Base-by-base conservation (phyloP, 2,888 invertebrate species). In the Sphaerophoria rueppellii region DNA sequence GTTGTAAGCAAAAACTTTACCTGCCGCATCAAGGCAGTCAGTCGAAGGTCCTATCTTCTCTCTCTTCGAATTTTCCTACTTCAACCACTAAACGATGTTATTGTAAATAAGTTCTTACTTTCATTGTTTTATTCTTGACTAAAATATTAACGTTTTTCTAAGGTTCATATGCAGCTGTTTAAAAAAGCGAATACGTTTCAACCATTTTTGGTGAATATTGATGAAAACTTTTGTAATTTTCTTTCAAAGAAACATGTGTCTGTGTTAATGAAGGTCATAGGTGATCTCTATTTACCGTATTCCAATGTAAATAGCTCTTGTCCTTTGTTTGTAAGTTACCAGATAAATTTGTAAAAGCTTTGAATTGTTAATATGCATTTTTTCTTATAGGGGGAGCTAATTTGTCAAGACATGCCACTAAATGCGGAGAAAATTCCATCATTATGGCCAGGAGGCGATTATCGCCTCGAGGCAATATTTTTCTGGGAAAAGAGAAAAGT, bases 261-360 rank as follows among this genome's bases (percentile, higher is more conserved):
- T 6, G 4, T 12, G 5, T 43, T 35, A 24, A 73, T 73, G 73
- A 61, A 12, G 14, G 24, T 73, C 4, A n/a, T 73, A n/a, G 55
- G 55, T 12, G 32, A 6, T 6, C 14, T 73, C 0, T 55, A 54
- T 16, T 12, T 63, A 6, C 63, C 73, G 4, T 73, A 73, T 73
- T 63, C 73, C 0, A 73, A 73, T 73, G 6, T 73, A 7, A 73
- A 73, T 16, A 43, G 40, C 4, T 63, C 61, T 6, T 73, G 73
- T 46, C 73, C 73, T 0, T 6, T 73, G 12, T 1, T 0, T 32
- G 73, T 63, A 55, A 35, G 35, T n/a, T 32, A 4, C 24, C 40
- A 6, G 9, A 40, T 2, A 40, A 40, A 40, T 2, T 40, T 24
- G 1, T 1, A 2, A 24, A 24, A 24, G 24, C 2, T 24, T 24